A percentile compares a stretch with the other conserved stretches of the same genome.
phyloP scores from a whole-genome alignment of 1,140 invertebrate genomes.

The Parapsyche elsis region DNA sequence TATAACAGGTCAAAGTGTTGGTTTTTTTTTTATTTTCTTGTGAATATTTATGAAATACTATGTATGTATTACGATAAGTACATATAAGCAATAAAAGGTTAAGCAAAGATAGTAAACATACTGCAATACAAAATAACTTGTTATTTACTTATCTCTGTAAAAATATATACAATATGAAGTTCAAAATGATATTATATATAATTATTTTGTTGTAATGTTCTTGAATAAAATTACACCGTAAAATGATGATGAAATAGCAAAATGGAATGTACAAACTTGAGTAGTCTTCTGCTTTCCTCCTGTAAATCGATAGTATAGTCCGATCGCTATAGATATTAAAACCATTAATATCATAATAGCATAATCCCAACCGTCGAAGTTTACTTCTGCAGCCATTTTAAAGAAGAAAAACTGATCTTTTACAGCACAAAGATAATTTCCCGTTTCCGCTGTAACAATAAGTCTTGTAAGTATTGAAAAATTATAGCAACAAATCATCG shows the following conservation, averaged over 20 bases:
- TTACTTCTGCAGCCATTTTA: constrained; percentile 45
- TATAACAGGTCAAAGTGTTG: too few relatives aligned
- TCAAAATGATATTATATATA: too few relatives aligned
- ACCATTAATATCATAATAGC: constrained; percentile 64
- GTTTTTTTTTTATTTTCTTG: too few relatives aligned
- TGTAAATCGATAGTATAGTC: constrained; percentile 74
- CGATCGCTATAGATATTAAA: constrained; percentile 62
- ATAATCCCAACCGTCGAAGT: constrained; percentile 64
- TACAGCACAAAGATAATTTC: not conserved
- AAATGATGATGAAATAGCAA: too few relatives aligned
- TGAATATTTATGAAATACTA: too few relatives aligned
- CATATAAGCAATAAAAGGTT: too few relatives aligned
- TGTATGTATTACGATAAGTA: too few relatives aligned
- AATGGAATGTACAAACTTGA: constrained; percentile 66
- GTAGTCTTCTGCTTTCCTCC: constrained; percentile 89
- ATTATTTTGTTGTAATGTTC: too few relatives aligned
- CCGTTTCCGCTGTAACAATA: not conserved
- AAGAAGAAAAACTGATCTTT: not conserved
- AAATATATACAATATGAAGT: too few relatives aligned
- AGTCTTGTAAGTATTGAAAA: not conserved
- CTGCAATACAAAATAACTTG: too few relatives aligned
- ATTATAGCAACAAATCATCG: not conserved
- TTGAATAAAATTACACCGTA: too few relatives aligned
- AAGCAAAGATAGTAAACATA: too few relatives aligned
- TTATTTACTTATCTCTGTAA: not conserved